phyloP scores from a whole-genome alignment of 2,797 vertebrate genomes.

The Chromis chromis region DNA sequence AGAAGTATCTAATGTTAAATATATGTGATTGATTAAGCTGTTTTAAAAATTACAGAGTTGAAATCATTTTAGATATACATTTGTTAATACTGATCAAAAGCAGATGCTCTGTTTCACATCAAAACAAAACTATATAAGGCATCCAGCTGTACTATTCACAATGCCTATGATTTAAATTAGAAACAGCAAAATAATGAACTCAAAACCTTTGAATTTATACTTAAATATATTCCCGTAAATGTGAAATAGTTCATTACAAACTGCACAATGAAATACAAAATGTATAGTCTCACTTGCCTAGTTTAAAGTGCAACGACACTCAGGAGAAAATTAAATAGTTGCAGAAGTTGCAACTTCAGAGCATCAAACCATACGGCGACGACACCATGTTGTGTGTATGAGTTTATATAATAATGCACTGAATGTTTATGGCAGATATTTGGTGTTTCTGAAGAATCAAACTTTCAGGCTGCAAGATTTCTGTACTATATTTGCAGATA shows the following conservation, averaged over 20 bases:
- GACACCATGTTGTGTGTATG: conserved; percentile 2
- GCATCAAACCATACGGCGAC: neutral
- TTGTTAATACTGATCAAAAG: too few species aligned
- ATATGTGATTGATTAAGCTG: too few species aligned
- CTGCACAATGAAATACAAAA: neutral
- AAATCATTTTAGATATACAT: too few species aligned
- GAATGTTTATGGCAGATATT: conserved; percentile 3
- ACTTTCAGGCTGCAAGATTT: conserved; percentile 3
- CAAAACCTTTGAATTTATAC: neutral
- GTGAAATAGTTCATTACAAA: neutral
- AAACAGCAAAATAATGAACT: neutral
- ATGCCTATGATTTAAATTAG: too few species aligned
- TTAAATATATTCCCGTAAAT: neutral
- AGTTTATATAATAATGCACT: conserved; percentile 8
- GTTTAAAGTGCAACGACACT: too few species aligned
- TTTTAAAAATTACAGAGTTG: too few species aligned
- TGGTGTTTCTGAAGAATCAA: neutral
- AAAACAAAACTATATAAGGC: too few species aligned
- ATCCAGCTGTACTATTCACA: too few species aligned
- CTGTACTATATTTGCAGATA: neutral
- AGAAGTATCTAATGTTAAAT: too few species aligned
- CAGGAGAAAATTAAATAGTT: too few species aligned
- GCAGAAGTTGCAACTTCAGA: neutral
- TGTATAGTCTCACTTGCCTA: neutral
- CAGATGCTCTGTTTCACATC: too few species aligned